Conservation (phyloP, 2,113 vertebrate genomes). For the Albula glossodonta region DNA sequence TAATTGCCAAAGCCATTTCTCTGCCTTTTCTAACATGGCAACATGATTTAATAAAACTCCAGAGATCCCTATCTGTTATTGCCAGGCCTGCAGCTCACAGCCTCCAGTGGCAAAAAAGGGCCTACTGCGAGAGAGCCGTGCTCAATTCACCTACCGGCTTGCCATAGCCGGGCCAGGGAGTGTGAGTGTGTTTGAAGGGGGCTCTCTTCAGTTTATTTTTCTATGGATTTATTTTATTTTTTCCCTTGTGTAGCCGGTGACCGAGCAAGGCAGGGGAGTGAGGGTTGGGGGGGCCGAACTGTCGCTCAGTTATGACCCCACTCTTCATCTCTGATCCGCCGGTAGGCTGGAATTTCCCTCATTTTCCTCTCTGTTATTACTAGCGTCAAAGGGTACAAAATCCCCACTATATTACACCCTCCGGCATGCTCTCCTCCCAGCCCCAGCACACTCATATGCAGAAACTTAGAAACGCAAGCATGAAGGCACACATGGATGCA, state of each 20-base stretch:
- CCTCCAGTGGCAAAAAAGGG: slow-evolving; percentile 46
- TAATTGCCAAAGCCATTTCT: slow-evolving; percentile 59
- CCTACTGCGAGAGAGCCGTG: slow-evolving; percentile 54
- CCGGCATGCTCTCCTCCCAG: slow-evolving; percentile 61
- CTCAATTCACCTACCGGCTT: slow-evolving; percentile 47
- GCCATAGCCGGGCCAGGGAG: too few relatives aligned
- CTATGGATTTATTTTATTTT: not conserved
- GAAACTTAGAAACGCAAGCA: not conserved
- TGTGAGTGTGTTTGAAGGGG: not conserved
- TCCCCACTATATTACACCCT: slow-evolving; percentile 63
- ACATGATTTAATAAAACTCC: slow-evolving; percentile 67
- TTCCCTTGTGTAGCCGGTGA: not conserved
- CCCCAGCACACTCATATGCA: slow-evolving; percentile 38
- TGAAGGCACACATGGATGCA: not conserved
- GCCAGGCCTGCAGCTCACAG: slow-evolving; percentile 51
- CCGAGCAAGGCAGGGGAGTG: too few relatives aligned
- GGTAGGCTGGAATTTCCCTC: slow-evolving; percentile 52
- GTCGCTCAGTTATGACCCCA: slow-evolving; percentile 52
- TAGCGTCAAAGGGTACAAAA: slow-evolving; percentile 60
- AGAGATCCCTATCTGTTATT: slow-evolving; percentile 69
- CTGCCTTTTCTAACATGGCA: slow-evolving; percentile 35
- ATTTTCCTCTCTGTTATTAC: slow-evolving; percentile 62
- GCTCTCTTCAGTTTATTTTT: not conserved
- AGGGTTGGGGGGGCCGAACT: slow-evolving; percentile 37
- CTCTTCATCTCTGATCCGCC: slow-evolving; percentile 47